Base-by-base conservation (phyloP, 2,888 invertebrate species). In the Lumbricus terrestris region DNA sequence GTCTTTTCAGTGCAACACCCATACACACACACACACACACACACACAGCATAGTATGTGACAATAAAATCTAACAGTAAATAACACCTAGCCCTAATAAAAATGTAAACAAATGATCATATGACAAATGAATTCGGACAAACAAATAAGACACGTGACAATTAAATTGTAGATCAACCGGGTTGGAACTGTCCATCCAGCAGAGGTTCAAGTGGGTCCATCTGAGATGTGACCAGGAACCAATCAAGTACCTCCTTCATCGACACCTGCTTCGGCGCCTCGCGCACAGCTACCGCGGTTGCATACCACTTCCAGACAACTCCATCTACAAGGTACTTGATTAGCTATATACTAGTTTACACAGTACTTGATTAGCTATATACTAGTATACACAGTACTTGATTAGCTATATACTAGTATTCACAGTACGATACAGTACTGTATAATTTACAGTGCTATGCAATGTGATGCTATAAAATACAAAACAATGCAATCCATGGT, bases 161-260 rank as follows among this genome's bases (percentile, higher is more conserved):
- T 47, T 35, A 33, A 20, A 33, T 88, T 90, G n/a, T 92, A 94
- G 94, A 90, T 94, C 93, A 16, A 93, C 93, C 35, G 94, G 94
- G 15, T 92, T 94, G 29, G 94, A 94, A 85, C 92, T 94, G 29
- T 92, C 93, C 40, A 92, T 94, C 33, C 94, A 94, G 91, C 94
- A 94, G 90, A 92, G 93, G 34, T 94, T 95, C 91, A 93, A 94
- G 47, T 95, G 95, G 95, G 94, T 94, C 16, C 94, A 94, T 91
- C 93, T 94, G 91, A 93, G 94, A 34, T 93, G 93, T n/a, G 94
- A 94, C 90, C 93, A 93, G 40, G 94, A 94, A 91, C 95, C 95
- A 82, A 92, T 94, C 42, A 92, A 93, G 90, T 93, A 93, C 90
- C 92, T 94, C 23, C 92, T 94, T 54, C 93, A 94, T 35, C 93